phyloP scores from a whole-genome alignment of 1,140 invertebrate genomes.

The Sycophila sp. region DNA sequence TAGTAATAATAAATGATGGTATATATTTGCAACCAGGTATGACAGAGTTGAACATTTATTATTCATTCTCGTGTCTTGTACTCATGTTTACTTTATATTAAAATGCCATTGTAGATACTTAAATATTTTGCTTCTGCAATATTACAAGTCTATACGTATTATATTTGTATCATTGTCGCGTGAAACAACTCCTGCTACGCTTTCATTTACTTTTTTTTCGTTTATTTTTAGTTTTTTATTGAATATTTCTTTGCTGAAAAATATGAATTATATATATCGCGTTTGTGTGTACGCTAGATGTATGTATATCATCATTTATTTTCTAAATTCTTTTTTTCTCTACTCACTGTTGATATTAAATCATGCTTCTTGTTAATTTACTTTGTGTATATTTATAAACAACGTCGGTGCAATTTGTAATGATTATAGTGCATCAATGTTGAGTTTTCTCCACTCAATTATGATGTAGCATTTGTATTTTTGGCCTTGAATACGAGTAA shows the following conservation, averaged over 20 bases:
- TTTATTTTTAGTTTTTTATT: neutral
- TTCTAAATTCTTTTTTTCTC: neutral
- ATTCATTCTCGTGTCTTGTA: neutral
- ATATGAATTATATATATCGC: constrained; percentile 10
- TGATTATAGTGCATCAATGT: neutral
- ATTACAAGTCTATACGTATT: constrained; percentile 5
- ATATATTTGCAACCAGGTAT: neutral
- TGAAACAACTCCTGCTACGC: neutral
- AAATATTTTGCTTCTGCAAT: constrained; percentile 20
- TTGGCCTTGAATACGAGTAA: constrained; percentile 1
- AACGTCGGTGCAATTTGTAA: neutral
- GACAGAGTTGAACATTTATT: too few relatives aligned
- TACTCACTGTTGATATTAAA: neutral
- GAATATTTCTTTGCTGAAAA: constrained; percentile 19
- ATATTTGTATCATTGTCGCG: neutral
- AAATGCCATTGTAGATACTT: neutral
- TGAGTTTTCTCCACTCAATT: neutral
- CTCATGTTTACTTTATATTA: constrained; percentile 3
- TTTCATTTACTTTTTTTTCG: neutral
- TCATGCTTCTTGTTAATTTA: neutral
- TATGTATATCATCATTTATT: neutral
- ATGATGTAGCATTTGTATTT: neutral
- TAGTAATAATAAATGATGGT: neutral
- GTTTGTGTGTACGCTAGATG: constrained; percentile 1
- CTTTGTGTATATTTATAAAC: neutral